These are phyloP conservation scores for Agapetus fuscipes DNA, from an alignment of 2,888 invertebrate genomes.

Conservation along the genomic window DNA sequence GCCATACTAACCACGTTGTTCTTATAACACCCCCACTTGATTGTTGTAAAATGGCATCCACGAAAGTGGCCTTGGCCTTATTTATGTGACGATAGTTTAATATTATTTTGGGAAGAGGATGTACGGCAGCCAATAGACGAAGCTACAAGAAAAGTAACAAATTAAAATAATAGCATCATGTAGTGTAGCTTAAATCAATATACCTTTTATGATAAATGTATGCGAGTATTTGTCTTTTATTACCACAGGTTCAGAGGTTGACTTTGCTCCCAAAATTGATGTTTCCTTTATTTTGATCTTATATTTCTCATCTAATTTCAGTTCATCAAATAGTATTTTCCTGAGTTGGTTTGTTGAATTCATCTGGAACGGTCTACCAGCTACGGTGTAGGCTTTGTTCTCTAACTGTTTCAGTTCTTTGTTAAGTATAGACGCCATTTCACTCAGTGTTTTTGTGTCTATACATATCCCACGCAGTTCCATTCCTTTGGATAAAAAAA, in stretches of 20 bases:
- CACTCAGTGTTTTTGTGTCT: slow-evolving; percentile 30
- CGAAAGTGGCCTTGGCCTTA: slow-evolving; percentile 40
- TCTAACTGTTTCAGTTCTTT: slow-evolving; percentile 30
- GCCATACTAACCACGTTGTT: slow-evolving; percentile 35
- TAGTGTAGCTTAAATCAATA: too few relatives aligned
- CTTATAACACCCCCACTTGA: slow-evolving; percentile 31
- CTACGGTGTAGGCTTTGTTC: slow-evolving; percentile 32
- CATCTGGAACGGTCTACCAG: slow-evolving; percentile 35
- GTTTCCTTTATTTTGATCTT: slow-evolving; percentile 33
- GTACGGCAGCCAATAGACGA: slow-evolving; percentile 30
- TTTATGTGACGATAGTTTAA: slow-evolving; percentile 39
- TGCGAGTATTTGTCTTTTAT: too few relatives aligned
- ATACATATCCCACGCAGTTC: slow-evolving; percentile 33
- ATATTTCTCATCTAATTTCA: slow-evolving; percentile 32
- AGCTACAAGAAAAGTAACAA: slow-evolving; percentile 30
- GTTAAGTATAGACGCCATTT: slow-evolving; percentile 31
- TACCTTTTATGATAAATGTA: too few relatives aligned
- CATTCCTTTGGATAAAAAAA: slow-evolving; percentile 30
- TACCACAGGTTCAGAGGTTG: slow-evolving; percentile 40
- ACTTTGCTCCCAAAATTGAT: slow-evolving; percentile 31
- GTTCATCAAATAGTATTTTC: slow-evolving; percentile 36
- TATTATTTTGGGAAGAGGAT: slow-evolving; percentile 37
- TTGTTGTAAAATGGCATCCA: slow-evolving; percentile 35
- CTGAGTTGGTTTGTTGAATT: slow-evolving; percentile 37
- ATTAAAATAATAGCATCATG: too few relatives aligned